Conservation (phyloP, 2,888 invertebrate species). For the Meiosimyza decipiens region DNA sequence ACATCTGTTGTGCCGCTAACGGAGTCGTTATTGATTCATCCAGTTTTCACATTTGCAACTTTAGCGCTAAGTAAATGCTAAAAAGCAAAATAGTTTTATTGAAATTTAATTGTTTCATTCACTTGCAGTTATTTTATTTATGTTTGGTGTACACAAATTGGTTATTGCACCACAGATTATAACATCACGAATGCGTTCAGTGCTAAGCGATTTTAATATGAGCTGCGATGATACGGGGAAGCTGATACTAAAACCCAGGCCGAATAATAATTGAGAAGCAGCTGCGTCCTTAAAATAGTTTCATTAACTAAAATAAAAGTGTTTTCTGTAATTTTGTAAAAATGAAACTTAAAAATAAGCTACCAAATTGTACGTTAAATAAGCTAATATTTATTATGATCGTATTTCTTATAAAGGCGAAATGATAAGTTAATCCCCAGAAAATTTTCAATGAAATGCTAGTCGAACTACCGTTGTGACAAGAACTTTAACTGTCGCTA, state of each 20-base stretch:
- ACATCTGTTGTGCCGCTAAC: slow-evolving; percentile 91
- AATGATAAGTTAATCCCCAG: too few species aligned
- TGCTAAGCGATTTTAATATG: slow-evolving; percentile 96
- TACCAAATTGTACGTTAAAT: slow-evolving; percentile 19
- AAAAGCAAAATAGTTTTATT: not conserved
- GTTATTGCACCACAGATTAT: slow-evolving; percentile 97
- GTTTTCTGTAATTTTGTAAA: slow-evolving; percentile 14
- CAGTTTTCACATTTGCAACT: slow-evolving; percentile 92
- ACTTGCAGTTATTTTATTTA: slow-evolving; percentile 82
- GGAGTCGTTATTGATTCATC: slow-evolving; percentile 93
- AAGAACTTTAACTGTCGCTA: too few species aligned
- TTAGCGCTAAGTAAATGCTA: slow-evolving; percentile 77
- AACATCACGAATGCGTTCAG: slow-evolving; percentile 88
- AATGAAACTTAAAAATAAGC: slow-evolving; percentile 4
- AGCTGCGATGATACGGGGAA: slow-evolving; percentile 98
- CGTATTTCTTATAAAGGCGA: not conserved
- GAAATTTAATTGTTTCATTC: slow-evolving; percentile 1
- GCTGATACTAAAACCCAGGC: slow-evolving; percentile 90
- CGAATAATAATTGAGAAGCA: slow-evolving; percentile 66
- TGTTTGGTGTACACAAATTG: slow-evolving; percentile 93
- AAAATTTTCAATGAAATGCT: too few species aligned
- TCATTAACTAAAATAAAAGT: slow-evolving; percentile 21
- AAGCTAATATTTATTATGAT: not conserved
- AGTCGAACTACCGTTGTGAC: too few species aligned
- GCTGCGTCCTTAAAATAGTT: not conserved